phyloP scores from a whole-genome alignment of 2,888 invertebrate genomes.

The Bembecia ichneumoniformis region DNA sequence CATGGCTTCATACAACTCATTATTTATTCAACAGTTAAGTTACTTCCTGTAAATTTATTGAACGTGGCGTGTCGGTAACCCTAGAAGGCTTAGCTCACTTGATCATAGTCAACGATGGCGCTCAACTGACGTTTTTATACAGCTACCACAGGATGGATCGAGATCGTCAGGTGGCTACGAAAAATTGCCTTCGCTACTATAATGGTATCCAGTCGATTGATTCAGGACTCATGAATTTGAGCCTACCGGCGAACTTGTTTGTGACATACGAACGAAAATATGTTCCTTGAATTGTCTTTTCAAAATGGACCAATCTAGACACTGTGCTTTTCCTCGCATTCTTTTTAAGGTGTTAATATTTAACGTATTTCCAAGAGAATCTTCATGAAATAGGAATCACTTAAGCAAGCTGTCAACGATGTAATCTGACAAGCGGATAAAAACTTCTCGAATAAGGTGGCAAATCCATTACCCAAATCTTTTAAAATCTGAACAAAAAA shows the following conservation, averaged over 20 bases:
- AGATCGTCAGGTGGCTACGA: conserved; percentile 46
- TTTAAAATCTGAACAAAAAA: neutral
- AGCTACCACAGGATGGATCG: conserved; percentile 38
- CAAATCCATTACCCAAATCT: neutral
- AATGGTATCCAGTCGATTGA: conserved; percentile 20
- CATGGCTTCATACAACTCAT: neutral
- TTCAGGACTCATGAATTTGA: no score
- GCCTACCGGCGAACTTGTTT: no score
- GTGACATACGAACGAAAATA: no score
- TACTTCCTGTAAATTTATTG: neutral
- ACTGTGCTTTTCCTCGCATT: no score
- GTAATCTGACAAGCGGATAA: neutral
- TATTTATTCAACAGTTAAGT: neutral
- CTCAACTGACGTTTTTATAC: conserved; percentile 51
- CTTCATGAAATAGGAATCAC: no score
- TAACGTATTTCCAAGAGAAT: no score
- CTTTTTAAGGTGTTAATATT: no score
- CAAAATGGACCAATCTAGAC: no score
- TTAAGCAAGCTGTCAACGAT: neutral
- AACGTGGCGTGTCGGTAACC: conserved; percentile 17
- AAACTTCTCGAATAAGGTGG: neutral
- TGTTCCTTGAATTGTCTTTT: no score
- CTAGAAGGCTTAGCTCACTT: conserved; percentile 34
- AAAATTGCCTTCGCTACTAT: conserved; percentile 39
- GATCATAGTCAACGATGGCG: conserved; percentile 51